Percentiles rank a stretch among this genome's conserved stretches.
phyloP scores from a whole-genome alignment of 2,888 invertebrate species.

The Aricia artaxerxes region DNA sequence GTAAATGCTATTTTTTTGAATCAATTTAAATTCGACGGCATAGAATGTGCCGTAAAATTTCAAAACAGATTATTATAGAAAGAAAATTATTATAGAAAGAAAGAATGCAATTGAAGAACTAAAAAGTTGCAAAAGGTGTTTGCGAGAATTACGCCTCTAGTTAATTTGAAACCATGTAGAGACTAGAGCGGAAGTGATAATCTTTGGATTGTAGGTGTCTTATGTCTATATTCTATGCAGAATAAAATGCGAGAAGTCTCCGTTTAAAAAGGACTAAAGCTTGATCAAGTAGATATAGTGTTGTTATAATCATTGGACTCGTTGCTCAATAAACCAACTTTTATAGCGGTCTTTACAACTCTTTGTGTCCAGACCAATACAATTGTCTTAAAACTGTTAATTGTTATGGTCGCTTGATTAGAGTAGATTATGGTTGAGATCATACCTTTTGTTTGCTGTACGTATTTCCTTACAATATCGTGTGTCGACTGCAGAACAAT shows the following conservation, averaged over 20 bases:
- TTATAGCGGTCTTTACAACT: neutral
- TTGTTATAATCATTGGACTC: neutral
- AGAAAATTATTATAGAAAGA: neutral
- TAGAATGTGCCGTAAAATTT: neutral
- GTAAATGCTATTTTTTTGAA: no score
- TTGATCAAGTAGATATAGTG: neutral
- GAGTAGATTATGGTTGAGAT: constrained; percentile 5
- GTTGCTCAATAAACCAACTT: neutral
- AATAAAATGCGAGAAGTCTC: no score
- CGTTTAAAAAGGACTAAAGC: neutral
- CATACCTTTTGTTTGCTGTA: constrained; percentile 5
- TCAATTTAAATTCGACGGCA: no score
- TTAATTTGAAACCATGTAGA: no score
- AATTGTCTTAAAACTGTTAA: neutral
- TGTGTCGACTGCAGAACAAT: neutral
- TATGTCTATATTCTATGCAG: no score
- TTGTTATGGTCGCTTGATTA: neutral
- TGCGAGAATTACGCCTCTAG: no score
- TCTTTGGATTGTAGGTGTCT: no score
- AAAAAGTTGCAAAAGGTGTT: no score
- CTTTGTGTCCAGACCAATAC: neutral
- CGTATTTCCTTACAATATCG: constrained; percentile 10
- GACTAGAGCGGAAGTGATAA: no score
- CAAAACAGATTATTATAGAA: neutral
- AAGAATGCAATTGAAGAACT: no score